These are phyloP conservation scores for Menidia menidia DNA, from an alignment of 2,797 vertebrate genomes.

Conservation along the genomic window DNA sequence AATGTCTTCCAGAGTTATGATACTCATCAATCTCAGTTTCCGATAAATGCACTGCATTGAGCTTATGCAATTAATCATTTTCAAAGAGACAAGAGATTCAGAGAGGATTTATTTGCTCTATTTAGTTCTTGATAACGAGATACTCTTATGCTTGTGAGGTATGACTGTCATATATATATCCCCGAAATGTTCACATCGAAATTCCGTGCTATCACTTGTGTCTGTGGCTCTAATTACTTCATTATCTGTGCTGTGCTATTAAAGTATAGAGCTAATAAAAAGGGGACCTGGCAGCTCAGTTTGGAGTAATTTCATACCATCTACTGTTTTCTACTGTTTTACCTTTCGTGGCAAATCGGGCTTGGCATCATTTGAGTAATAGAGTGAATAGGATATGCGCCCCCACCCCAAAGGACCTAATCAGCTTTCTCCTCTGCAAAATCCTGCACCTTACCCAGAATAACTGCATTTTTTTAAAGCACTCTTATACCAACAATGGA, in stretches of 20 bases:
- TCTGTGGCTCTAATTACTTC: slow-evolving; percentile 26
- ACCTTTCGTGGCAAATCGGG: slow-evolving; percentile 33
- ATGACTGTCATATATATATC: slow-evolving; percentile 40
- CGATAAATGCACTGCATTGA: slow-evolving; percentile 56
- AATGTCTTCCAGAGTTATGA: slow-evolving; percentile 63
- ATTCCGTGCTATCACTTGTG: slow-evolving; percentile 4
- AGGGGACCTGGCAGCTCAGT: slow-evolving; percentile 32
- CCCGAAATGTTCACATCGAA: slow-evolving; percentile 14
- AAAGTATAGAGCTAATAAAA: slow-evolving; percentile 52
- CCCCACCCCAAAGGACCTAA: slow-evolving; percentile 8
- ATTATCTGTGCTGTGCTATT: slow-evolving; percentile 35
- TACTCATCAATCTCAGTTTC: slow-evolving; percentile 61
- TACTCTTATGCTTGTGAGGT: slow-evolving; percentile 30
- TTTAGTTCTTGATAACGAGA: slow-evolving; percentile 46
- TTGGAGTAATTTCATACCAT: slow-evolving; percentile 42
- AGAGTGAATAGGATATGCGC: slow-evolving; percentile 15
- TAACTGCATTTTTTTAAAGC: slow-evolving; percentile 51
- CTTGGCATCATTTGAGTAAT: slow-evolving; percentile 22
- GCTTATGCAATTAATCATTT: slow-evolving; percentile 63
- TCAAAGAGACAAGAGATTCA: slow-evolving; percentile 35
- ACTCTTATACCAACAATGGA: slow-evolving; percentile 44
- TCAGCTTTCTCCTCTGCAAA: slow-evolving; percentile 22
- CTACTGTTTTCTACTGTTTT: slow-evolving; percentile 16
- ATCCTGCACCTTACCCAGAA: slow-evolving; percentile 28
- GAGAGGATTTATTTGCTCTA: slow-evolving; percentile 44